phyloP scores from a whole-genome alignment of 2,888 invertebrate species.

The Leucoma salicis region DNA sequence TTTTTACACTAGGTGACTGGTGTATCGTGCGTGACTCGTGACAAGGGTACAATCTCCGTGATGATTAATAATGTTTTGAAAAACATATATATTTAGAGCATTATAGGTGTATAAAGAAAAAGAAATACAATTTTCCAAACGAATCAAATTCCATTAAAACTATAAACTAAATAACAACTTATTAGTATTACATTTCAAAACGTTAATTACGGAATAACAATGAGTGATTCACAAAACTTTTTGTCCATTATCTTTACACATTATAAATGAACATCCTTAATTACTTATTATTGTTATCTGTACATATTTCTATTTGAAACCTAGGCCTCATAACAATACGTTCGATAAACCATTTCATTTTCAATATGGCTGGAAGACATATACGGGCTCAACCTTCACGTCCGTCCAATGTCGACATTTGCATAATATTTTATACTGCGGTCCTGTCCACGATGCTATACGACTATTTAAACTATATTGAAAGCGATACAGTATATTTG shows the following conservation, averaged over 20 bases:
- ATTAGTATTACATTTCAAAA: too few relatives aligned
- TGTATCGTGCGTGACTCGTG: too few relatives aligned
- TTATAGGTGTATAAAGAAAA: too few relatives aligned
- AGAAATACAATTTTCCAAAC: too few relatives aligned
- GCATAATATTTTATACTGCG: slow-evolving; percentile 24
- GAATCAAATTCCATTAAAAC: too few relatives aligned
- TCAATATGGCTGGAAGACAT: neutral
- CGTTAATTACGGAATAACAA: neutral
- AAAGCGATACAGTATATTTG: neutral
- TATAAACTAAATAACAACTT: too few relatives aligned
- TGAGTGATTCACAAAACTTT: neutral
- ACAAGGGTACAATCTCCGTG: too few relatives aligned
- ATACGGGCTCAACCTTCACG: slow-evolving; percentile 32
- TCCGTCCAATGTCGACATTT: slow-evolving; percentile 23
- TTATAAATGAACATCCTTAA: neutral
- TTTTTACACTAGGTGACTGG: too few relatives aligned
- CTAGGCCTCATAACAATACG: slow-evolving; percentile 1
- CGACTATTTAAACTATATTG: slow-evolving; percentile 3
- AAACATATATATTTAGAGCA: too few relatives aligned
- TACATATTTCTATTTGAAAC: slow-evolving; percentile 2
- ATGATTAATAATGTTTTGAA: too few relatives aligned
- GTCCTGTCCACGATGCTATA: slow-evolving; percentile 12
- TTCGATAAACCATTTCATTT: slow-evolving; percentile 5
- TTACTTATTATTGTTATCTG: neutral
- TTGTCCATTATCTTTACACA: neutral